Conservation (phyloP, 2,113 vertebrate genomes). For the Epinephelus moara region DNA sequence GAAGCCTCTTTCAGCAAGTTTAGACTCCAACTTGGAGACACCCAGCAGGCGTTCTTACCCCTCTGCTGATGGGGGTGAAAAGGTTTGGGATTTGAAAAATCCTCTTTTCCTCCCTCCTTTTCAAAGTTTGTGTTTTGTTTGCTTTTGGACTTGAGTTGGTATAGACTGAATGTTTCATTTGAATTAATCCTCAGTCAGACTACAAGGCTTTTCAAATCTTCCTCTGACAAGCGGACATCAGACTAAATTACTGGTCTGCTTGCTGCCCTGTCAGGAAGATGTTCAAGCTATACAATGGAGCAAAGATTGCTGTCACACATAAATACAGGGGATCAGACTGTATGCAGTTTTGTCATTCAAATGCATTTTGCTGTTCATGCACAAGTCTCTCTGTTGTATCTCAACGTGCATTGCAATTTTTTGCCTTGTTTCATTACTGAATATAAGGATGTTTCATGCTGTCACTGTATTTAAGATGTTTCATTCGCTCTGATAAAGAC, state of each 20-base stretch:
- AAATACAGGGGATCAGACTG: not conserved
- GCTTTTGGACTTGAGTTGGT: conserved; percentile 10
- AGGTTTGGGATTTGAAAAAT: conserved; percentile 47
- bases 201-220: conserved; percentile 14
- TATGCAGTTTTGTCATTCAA: conserved; percentile 1
- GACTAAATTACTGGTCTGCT: conserved; percentile 42
- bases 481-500: not conserved
- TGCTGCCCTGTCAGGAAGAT: conserved; percentile 27
- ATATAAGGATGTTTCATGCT: not conserved
- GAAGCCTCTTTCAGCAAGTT: conserved; percentile 5
- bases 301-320: conserved; percentile 26
- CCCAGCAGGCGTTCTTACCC: conserved; percentile 38
- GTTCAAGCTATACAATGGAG: conserved; percentile 31
- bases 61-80: conserved; percentile 1
- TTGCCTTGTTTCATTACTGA: not conserved
- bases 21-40: conserved; percentile 14
- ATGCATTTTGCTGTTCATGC: not conserved
- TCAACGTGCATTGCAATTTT: too few relatives aligned
- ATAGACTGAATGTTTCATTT: conserved; percentile 16
- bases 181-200: conserved; percentile 36
- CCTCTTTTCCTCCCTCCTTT: conserved; percentile 26
- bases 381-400: not conserved
- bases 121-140: conserved; percentile 19
- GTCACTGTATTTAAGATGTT: not conserved
- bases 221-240: conserved; percentile 25